Evolutionary conservation across 2,797 vertebrate genomes (phyloP), one percentile per base, ranked within the genome.

Genomic region (Borostomias antarcticus): DNA sequence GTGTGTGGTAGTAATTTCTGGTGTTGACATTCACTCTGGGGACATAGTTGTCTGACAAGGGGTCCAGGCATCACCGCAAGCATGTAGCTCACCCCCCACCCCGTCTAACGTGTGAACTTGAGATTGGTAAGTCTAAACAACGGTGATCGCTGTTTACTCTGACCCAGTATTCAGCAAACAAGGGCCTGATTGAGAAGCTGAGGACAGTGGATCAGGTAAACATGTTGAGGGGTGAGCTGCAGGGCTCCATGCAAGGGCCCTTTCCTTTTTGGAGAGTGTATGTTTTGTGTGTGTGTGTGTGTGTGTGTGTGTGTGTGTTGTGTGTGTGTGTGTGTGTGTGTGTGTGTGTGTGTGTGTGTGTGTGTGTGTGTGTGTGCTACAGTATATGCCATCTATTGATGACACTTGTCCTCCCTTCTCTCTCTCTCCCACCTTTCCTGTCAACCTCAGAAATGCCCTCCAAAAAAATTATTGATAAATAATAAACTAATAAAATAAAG

Each of bases 1-100:
- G 33, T 62, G 77, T 35, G 79, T 82, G 80, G 67, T 64, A 79
- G 76, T 75, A 62, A 79, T 82, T 79, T 79, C 58, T 66, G 62
- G 58, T 69, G 73, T 50, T 64, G 73, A 72, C 57, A 35, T 64
- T 40, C 26, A 3, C 51, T 62, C 32, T 30, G 35, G 53, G 43
- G 66, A 64, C 52, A 17, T 11, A 60, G 62, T 37, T 67, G 32
- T 56, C 56, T 68, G 48, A 64, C 65, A 64, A 37, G 56, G 7
- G 9, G 52, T 45, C 57, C 62, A 43, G 58, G 58, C 25, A 32
- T 11, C 8, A 63, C 65, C 66, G 51, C 74, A 72, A 40, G 64
- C 69, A 51, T 60, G 70, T 58, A 64, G 64, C 48, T 1, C 4
- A 5, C 59, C 5, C 19, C 54, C 19, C 61, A 32, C 7, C 45